Conservation (phyloP, 1,140 invertebrate species). For the Dinoponera quadriceps region DNA sequence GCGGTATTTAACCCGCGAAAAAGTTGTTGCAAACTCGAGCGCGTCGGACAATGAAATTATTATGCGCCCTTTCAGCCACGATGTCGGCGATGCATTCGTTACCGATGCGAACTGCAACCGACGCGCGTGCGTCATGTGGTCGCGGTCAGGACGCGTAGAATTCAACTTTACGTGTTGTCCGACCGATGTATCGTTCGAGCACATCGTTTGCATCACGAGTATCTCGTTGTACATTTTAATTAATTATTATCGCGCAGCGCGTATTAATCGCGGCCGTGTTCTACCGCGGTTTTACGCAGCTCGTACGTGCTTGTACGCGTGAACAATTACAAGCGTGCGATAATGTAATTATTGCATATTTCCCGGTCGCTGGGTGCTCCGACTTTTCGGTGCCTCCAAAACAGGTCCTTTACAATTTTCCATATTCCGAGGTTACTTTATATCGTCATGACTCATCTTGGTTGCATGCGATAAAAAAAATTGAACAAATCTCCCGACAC, state of each 20-base stretch:
- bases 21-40: constrained; percentile 52
- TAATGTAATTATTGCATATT: constrained; percentile 6
- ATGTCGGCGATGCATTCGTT: constrained; percentile 37
- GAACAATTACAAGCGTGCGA: neutral
- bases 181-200: constrained; percentile 36
- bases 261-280: neutral
- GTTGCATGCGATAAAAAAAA: neutral
- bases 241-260: constrained; percentile 32
- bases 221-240: constrained; percentile 51
- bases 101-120: constrained; percentile 44
- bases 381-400: neutral
- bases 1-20: constrained; percentile 46
- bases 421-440: too few species aligned
- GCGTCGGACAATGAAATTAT: constrained; percentile 54
- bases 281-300: neutral
- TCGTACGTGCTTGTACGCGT: neutral
- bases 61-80: constrained; percentile 47
- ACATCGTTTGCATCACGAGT: constrained; percentile 37
- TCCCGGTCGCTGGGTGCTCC: neutral
- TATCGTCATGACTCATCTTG: too few species aligned
- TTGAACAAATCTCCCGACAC: neutral
- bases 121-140: constrained; percentile 39
- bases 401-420: too few species aligned
- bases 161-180: constrained; percentile 48
- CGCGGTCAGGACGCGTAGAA: constrained; percentile 39